These are phyloP conservation scores for Arvicanthis niloticus DNA, from an alignment of 2,113 vertebrate genomes.

Conservation along the genomic window DNA sequence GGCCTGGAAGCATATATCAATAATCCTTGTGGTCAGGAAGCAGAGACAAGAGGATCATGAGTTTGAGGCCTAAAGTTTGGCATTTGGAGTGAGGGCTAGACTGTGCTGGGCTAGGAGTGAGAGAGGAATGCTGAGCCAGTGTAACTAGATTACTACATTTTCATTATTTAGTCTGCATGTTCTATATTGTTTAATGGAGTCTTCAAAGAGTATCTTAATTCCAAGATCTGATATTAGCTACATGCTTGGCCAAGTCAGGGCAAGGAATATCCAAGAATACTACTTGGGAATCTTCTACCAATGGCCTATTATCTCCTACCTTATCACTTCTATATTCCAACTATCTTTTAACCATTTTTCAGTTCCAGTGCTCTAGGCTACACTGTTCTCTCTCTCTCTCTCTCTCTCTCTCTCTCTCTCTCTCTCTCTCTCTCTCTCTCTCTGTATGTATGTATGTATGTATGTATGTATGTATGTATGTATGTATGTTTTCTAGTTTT, in stretches of 20 bases:
- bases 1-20: not conserved
- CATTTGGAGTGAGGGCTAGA: too few relatives aligned
- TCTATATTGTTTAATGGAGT: not conserved
- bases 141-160: not conserved
- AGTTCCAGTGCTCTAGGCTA: not conserved
- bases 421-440: too few relatives aligned
- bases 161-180: not conserved
- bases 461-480: too few relatives aligned
- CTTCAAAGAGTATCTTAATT: constrained; percentile 11
- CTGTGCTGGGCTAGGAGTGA: not conserved
- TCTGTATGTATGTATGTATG: too few relatives aligned
- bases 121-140: not conserved
- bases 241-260: not conserved
- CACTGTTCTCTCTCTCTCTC: too few relatives aligned
- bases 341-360: not conserved
- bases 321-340: not conserved
- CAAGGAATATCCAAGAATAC: not conserved
- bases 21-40: not conserved
- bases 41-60: not conserved
- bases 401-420: too few relatives aligned
- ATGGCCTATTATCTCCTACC: not conserved
- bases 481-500: not conserved
- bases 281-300: not conserved
- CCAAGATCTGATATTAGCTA: not conserved
- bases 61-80: not conserved